These are phyloP conservation scores for Thelaira solivaga DNA, from an alignment of 2,888 invertebrate genomes.

Conservation along the genomic window DNA sequence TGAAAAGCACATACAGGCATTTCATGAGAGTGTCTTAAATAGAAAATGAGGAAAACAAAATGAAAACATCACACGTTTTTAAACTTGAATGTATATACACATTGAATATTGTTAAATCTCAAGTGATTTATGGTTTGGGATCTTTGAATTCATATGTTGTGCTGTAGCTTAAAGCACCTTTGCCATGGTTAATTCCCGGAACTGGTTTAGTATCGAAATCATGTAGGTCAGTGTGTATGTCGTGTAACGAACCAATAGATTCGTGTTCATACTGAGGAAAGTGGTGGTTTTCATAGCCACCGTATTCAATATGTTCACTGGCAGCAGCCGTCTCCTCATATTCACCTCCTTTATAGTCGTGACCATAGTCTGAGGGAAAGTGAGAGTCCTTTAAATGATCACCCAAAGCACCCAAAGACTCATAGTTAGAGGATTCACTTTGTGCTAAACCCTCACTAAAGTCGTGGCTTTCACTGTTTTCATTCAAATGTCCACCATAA, in stretches of 20 bases:
- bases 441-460: conserved; percentile 59
- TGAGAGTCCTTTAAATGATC: conserved; percentile 69
- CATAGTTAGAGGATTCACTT: conserved; percentile 60
- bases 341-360: conserved; percentile 63
- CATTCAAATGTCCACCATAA: conserved; percentile 46
- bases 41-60: conserved; percentile 33
- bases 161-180: conserved; percentile 75
- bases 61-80: conserved; percentile 36
- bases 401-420: conserved; percentile 67
- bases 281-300: conserved; percentile 64
- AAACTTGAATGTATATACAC: conserved; percentile 31
- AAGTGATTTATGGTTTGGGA: conserved; percentile 46
- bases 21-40: background rate
- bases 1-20: background rate
- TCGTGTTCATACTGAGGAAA: conserved; percentile 55
- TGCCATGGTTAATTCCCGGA: conserved; percentile 74
- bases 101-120: conserved; percentile 1
- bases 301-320: conserved; percentile 58
- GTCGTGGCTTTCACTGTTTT: conserved; percentile 61
- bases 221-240: conserved; percentile 57
- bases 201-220: conserved; percentile 68
- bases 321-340: conserved; percentile 66
- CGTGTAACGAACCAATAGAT: conserved; percentile 29
- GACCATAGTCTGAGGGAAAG: conserved; percentile 69
- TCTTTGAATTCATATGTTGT: conserved; percentile 73